phyloP scores from a whole-genome alignment of 1,140 invertebrate species.

The Drosophila murphyi region DNA sequence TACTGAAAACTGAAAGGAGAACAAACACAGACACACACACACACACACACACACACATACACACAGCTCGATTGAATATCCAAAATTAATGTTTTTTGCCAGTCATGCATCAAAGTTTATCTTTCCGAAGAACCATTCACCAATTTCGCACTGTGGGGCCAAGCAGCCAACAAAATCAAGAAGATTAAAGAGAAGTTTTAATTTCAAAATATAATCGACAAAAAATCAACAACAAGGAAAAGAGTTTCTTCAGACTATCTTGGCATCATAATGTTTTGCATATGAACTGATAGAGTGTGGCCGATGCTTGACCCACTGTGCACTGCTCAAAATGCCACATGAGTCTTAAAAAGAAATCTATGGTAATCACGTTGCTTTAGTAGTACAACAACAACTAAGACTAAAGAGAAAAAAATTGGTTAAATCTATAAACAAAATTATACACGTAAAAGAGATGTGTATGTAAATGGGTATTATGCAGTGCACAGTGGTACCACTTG shows the following conservation, averaged over 20 bases:
- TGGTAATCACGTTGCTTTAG: neutral
- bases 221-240: neutral
- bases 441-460: no score
- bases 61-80: slow-evolving; percentile 8
- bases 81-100: slow-evolving; percentile 19
- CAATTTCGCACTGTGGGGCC: slow-evolving; percentile 27
- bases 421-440: slow-evolving; percentile 20
- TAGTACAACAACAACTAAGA: slow-evolving; percentile 3
- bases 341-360: slow-evolving; percentile 1
- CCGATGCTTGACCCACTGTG: slow-evolving; percentile 15
- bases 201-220: neutral
- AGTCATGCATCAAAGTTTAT: slow-evolving; percentile 21
- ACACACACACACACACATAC: neutral
- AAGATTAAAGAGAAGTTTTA: neutral
- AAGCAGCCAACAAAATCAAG: neutral
- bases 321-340: neutral
- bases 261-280: neutral
- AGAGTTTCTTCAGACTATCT: neutral
- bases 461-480: slow-evolving; percentile 12
- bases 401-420: no score
- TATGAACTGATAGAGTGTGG: neutral
- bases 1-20: slow-evolving; percentile 19
- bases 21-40: neutral
- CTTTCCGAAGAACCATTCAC: neutral
- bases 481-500: slow-evolving; percentile 22